phyloP scores from a whole-genome alignment of 2,797 vertebrate species.

The Eidolon dupreanum region DNA sequence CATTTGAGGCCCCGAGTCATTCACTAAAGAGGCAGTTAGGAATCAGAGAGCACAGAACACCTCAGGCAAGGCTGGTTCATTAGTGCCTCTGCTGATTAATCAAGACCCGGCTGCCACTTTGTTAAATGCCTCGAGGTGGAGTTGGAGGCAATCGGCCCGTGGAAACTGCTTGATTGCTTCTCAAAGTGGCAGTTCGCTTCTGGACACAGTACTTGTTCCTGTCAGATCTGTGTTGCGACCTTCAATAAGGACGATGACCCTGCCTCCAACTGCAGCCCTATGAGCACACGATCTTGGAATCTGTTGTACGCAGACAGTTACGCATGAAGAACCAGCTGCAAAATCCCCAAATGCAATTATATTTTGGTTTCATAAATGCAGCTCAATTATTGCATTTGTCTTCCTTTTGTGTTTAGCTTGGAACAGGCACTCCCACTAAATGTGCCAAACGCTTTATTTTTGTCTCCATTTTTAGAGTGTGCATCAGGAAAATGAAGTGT shows the following conservation, averaged over 20 bases:
- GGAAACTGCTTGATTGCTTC: constrained; percentile 75
- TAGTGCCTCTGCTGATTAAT: constrained; percentile 77
- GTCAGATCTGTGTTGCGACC: constrained; percentile 62
- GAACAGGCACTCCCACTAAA: constrained; percentile 56
- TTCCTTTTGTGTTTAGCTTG: constrained; percentile 61
- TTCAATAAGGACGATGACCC: constrained; percentile 51
- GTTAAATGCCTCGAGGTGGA: constrained; percentile 65
- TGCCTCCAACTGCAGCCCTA: not conserved
- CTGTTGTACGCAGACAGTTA: not conserved
- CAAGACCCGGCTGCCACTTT: constrained; percentile 65
- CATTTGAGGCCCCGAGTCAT: constrained; percentile 29
- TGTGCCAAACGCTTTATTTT: constrained; percentile 56
- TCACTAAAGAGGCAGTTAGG: constrained; percentile 59
- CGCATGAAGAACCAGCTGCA: not conserved
- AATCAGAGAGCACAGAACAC: constrained; percentile 61
- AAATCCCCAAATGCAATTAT: not conserved
- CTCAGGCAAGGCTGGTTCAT: constrained; percentile 67
- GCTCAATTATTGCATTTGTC: constrained; percentile 66
- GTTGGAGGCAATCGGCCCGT: constrained; percentile 74
- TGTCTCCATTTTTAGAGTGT: constrained; percentile 60
- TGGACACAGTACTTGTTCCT: constrained; percentile 47
- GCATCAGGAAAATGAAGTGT: constrained; percentile 71
- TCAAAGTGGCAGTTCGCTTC: constrained; percentile 60
- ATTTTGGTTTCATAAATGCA: constrained; percentile 63
- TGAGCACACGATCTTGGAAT: not conserved